Conservation (phyloP, 2,888 invertebrate species). For the Phytoseiulus persimilis region DNA sequence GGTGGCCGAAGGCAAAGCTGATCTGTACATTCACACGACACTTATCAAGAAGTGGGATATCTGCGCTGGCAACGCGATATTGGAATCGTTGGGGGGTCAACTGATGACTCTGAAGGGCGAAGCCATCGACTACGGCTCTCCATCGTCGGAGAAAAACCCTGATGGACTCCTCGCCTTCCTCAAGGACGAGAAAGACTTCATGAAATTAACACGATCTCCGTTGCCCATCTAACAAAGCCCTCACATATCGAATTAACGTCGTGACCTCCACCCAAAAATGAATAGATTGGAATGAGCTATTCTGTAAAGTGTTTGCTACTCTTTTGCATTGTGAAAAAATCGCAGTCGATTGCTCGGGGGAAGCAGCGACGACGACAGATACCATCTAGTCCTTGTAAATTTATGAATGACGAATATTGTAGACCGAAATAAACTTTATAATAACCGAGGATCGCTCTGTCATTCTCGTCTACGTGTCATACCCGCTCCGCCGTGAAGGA, state of each 20-base stretch:
- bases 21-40: slow-evolving; percentile 82
- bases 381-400: background rate
- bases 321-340: background rate
- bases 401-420: background rate
- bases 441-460: background rate
- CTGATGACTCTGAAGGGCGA: slow-evolving; percentile 67
- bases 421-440: background rate
- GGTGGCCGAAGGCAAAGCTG: slow-evolving; percentile 69
- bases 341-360: background rate
- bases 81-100: slow-evolving; percentile 63
- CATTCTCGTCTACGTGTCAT: background rate
- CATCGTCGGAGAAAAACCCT: slow-evolving; percentile 47
- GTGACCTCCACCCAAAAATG: no score
- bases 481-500: no score
- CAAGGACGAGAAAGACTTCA: slow-evolving; percentile 46
- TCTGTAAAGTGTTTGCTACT: background rate
- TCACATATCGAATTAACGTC: background rate
- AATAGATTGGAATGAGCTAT: background rate
- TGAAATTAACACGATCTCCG: slow-evolving; percentile 6
- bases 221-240: background rate
- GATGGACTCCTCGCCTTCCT: slow-evolving; percentile 45
- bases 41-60: slow-evolving; percentile 97
- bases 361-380: background rate
- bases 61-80: slow-evolving; percentile 81
- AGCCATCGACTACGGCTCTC: slow-evolving; percentile 60